phyloP scores from a whole-genome alignment of 2,113 vertebrate genomes.

The Oreochromis aureus region DNA sequence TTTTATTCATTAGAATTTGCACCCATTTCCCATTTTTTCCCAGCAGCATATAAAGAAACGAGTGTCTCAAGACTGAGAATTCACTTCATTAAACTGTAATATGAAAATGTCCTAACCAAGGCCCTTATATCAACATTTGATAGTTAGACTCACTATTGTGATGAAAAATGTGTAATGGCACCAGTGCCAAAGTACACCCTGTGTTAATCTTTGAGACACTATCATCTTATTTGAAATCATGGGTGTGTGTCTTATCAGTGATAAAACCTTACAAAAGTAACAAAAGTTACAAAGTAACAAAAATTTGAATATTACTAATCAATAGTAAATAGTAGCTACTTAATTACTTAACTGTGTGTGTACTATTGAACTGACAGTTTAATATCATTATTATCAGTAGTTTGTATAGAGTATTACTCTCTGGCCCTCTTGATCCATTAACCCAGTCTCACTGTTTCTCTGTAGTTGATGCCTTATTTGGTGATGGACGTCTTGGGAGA shows the following conservation, averaged over 20 bases:
- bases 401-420: background rate
- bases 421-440: background rate
- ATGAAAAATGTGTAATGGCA: background rate
- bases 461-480: slow-evolving; percentile 78
- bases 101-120: background rate
- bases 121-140: background rate
- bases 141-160: background rate
- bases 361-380: background rate
- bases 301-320: background rate
- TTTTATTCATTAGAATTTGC: background rate
- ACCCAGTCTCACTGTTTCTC: background rate
- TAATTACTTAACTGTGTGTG: background rate
- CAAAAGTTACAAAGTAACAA: background rate
- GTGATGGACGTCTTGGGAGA: slow-evolving; percentile 74
- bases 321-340: background rate
- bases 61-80: background rate
- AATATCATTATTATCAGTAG: background rate
- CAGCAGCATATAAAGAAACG: background rate
- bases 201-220: background rate
- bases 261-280: background rate
- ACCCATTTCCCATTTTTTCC: accelerated
- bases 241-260: background rate
- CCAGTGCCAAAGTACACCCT: background rate
- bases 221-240: background rate
- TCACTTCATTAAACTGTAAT: background rate